These are phyloP conservation scores for Sarotherodon lohbergeri DNA, from an alignment of 2,113 vertebrate genomes.

Conservation along the genomic window DNA sequence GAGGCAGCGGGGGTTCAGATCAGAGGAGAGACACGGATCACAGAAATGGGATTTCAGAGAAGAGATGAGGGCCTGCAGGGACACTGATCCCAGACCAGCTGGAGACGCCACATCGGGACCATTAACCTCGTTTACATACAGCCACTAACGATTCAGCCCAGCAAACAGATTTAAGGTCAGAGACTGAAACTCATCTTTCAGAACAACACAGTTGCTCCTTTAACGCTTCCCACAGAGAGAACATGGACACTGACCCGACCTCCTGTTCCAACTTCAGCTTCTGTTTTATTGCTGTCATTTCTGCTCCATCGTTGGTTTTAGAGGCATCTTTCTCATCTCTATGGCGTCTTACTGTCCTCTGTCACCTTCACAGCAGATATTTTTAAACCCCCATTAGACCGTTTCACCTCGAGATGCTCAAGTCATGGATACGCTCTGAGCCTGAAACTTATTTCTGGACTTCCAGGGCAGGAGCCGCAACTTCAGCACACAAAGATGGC, in stretches of 20 bases:
- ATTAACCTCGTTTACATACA: background rate
- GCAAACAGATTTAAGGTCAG: background rate
- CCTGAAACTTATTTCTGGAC: background rate
- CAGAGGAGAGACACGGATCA: background rate
- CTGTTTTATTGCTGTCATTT: background rate
- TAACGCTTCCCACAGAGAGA: background rate
- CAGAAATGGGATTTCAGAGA: background rate
- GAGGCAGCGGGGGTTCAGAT: background rate
- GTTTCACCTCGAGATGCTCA: background rate
- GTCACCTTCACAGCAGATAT: background rate
- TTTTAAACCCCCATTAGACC: background rate
- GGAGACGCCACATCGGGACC: background rate
- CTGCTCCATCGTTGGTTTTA: background rate
- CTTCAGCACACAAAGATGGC: background rate
- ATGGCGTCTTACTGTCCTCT: background rate
- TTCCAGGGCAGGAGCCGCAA: background rate
- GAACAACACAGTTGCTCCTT: background rate
- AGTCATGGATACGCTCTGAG: background rate
- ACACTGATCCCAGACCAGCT: background rate
- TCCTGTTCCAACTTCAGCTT: rapidly evolving
- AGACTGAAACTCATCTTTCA: background rate
- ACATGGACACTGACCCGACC: background rate
- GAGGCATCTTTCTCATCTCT: background rate
- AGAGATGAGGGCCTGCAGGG: background rate
- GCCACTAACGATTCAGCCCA: background rate